phyloP scores from a whole-genome alignment of 2,113 vertebrate species.

The Cyanoliseus patagonus region DNA sequence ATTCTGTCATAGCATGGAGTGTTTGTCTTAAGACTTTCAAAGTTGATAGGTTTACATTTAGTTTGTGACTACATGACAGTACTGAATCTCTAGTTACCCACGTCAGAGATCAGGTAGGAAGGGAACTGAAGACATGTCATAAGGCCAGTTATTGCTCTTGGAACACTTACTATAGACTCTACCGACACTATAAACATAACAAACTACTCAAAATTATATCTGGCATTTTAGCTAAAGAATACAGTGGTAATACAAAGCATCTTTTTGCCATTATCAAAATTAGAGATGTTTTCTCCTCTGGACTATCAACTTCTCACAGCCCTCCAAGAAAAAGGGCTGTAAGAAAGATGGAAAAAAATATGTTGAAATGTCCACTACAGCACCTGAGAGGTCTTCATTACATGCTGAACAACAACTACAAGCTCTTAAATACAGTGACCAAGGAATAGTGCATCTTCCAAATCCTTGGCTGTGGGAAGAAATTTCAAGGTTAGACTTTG shows the following conservation, averaged over 20 bases:
- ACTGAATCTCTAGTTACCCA: neutral
- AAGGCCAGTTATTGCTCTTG: neutral
- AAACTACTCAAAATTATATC: neutral
- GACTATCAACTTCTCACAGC: fast-evolving
- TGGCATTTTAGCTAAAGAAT: neutral
- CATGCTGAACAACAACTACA: neutral
- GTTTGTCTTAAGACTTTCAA: neutral
- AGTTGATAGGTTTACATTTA: neutral
- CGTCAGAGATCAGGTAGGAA: neutral
- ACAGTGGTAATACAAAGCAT: neutral
- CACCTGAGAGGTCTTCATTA: neutral
- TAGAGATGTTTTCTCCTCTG: neutral
- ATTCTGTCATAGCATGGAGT: neutral
- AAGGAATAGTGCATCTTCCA: neutral
- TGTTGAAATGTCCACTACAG: neutral
- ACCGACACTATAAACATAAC: neutral
- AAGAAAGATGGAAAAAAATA: neutral
- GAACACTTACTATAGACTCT: neutral
- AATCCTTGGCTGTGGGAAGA: neutral
- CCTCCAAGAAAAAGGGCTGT: neutral
- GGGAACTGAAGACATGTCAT: neutral
- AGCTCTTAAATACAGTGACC: neutral
- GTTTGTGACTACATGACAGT: neutral
- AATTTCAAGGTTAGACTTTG: neutral
- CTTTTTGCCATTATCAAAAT: neutral